These are phyloP conservation scores for Danio rerio DNA, from an alignment of 2,113 vertebrate species.

Conservation along the genomic window DNA sequence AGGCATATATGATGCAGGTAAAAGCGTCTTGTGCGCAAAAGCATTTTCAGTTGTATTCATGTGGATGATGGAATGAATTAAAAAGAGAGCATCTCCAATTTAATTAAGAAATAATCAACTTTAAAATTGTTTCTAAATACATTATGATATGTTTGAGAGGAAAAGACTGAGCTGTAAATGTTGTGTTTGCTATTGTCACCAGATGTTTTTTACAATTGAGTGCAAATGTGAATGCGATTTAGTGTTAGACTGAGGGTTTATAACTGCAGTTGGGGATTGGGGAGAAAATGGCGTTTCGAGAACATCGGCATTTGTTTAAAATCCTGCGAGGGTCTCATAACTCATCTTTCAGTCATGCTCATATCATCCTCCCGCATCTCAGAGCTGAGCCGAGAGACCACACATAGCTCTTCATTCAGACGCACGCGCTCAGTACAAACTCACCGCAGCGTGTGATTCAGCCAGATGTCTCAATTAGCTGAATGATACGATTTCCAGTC, in stretches of 20 bases:
- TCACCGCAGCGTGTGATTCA: constrained; percentile 38
- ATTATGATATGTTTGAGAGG: too few species aligned
- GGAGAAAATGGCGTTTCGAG: not conserved
- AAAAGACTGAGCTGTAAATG: not conserved
- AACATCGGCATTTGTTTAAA: not conserved
- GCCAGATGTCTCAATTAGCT: constrained; percentile 38
- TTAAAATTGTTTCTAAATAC: too few species aligned
- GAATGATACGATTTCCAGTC: constrained; percentile 31
- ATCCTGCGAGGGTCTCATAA: constrained; percentile 9
- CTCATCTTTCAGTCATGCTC: constrained; percentile 1
- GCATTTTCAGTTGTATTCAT: too few species aligned
- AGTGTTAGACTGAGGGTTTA: not conserved
- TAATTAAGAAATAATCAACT: too few species aligned
- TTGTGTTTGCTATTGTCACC: not conserved
- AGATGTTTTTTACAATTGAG: not conserved
- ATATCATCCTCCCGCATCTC: constrained; percentile 15
- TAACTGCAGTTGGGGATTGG: not conserved
- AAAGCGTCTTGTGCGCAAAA: too few species aligned
- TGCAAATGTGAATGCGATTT: not conserved
- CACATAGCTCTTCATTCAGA: constrained; percentile 7
- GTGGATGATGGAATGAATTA: too few species aligned
- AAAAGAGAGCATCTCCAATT: too few species aligned
- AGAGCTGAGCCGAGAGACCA: not conserved
- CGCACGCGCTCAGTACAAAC: not conserved
- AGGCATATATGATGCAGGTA: too few species aligned